phyloP scores from a whole-genome alignment of 2,797 vertebrate species.

The Passerculus sandwichensis region DNA sequence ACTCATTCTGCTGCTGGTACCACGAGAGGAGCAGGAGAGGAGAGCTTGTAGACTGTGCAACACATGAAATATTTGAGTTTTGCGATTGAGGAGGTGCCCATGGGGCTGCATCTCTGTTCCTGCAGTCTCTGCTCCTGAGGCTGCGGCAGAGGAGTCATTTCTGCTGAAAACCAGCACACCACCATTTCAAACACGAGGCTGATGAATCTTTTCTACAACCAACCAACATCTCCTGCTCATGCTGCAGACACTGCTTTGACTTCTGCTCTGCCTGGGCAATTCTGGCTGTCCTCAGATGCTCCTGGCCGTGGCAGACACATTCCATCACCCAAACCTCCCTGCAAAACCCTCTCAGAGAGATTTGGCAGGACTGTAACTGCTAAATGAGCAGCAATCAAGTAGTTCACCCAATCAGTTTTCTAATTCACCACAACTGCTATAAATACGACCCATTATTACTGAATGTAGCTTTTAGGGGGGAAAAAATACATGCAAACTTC shows the following conservation, averaged over 20 bases:
- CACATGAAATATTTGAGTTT: neutral
- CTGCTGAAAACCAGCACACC: neutral
- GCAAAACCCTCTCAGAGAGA: neutral
- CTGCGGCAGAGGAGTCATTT: neutral
- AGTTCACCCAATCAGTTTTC: conserved; percentile 43
- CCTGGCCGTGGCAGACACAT: neutral
- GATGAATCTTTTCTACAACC: neutral
- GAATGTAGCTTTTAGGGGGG: conserved; percentile 28
- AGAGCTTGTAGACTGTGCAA: neutral
- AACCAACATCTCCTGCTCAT: neutral
- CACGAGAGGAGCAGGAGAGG: neutral
- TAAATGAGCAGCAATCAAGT: conserved; percentile 52
- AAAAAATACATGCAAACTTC: conserved; percentile 35
- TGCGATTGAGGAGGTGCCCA: accelerated
- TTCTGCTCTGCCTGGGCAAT: neutral
- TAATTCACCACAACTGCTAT: conserved; percentile 55
- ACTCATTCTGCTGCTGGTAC: neutral
- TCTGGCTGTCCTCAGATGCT: neutral
- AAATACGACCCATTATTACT: conserved; percentile 51
- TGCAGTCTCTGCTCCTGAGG: neutral
- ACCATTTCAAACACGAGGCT: neutral
- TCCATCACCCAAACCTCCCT: neutral
- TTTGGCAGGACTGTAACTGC: neutral
- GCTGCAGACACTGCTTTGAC: neutral
- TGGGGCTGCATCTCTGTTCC: neutral